Conservation (phyloP, 2,113 vertebrate species). For the Phylloscopus whistleri region DNA sequence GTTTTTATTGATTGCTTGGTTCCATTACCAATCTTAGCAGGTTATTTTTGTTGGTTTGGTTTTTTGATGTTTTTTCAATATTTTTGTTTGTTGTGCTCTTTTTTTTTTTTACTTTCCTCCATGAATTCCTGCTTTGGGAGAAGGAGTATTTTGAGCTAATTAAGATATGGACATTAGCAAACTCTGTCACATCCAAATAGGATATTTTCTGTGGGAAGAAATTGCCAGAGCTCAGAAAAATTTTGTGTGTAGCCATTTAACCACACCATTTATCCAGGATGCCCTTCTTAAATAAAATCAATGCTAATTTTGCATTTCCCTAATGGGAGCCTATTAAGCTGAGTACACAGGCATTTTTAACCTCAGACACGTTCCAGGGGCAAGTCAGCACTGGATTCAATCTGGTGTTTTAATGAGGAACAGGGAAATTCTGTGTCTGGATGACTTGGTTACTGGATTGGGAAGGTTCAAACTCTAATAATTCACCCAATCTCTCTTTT, state of each 20-base stretch:
- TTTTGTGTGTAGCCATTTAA: neutral
- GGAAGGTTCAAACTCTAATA: neutral
- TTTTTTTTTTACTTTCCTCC: neutral
- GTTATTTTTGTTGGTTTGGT: neutral
- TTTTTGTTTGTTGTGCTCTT: neutral
- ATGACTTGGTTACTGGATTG: neutral
- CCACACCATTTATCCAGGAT: neutral
- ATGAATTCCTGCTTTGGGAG: neutral
- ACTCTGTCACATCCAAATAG: neutral
- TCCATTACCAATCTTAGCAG: neutral
- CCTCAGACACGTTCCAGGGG: neutral
- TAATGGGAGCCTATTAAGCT: conserved; percentile 38
- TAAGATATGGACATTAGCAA: neutral
- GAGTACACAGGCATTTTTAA: conserved; percentile 42
- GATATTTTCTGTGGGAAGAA: neutral
- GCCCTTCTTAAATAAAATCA: conserved; percentile 40
- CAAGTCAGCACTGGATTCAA: neutral
- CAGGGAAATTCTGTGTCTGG: neutral
- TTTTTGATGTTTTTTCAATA: neutral
- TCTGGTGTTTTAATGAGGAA: neutral
- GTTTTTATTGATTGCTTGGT: neutral
- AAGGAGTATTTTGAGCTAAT: neutral
- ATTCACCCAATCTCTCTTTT: neutral
- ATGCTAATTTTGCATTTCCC: conserved; percentile 50
- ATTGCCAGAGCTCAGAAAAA: neutral